Evolutionary conservation across 2,888 invertebrate genomes (phyloP).

Genomic region (Morpho helenor): DNA sequence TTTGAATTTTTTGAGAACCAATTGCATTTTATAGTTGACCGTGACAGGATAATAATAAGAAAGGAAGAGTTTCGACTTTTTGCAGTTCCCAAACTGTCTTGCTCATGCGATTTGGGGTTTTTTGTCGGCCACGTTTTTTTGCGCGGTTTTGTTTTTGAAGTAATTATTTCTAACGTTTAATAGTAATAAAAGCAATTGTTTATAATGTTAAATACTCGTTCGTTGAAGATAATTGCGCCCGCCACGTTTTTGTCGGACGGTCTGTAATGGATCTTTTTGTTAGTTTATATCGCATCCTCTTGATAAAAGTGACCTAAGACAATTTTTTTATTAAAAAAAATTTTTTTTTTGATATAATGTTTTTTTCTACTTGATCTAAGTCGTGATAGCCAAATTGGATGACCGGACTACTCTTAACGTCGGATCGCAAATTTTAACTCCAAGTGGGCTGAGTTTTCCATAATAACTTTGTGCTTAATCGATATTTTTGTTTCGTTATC

Average conservation of each 20-base stretch:
- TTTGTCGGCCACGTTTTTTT: slow-evolving; percentile 43
- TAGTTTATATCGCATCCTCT: slow-evolving; percentile 9
- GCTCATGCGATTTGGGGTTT: slow-evolving; percentile 55
- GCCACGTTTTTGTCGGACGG: slow-evolving; percentile 37
- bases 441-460: too few species aligned
- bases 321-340: background rate
- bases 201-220: slow-evolving; percentile 41
- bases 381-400: too few species aligned
- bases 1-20: slow-evolving; percentile 66
- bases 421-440: too few species aligned
- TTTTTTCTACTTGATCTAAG: too few species aligned
- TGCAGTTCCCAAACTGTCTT: slow-evolving; percentile 36
- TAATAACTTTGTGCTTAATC: too few species aligned
- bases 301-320: background rate
- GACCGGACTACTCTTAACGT: too few species aligned
- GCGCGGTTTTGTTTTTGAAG: slow-evolving; percentile 31
- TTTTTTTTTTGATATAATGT: too few species aligned
- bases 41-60: slow-evolving; percentile 77
- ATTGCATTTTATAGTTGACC: slow-evolving; percentile 77
- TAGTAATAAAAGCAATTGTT: slow-evolving; percentile 59
- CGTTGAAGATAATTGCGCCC: slow-evolving; percentile 55
- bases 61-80: slow-evolving; percentile 55
- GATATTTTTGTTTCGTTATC: too few species aligned
- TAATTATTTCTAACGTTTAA: slow-evolving; percentile 51
- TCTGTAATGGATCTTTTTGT: slow-evolving; percentile 39